Evolutionary conservation across 1,140 invertebrate species (phyloP), one percentile per base, ranked within the genome.

Genomic region (Eriocheir sinensis): DNA sequence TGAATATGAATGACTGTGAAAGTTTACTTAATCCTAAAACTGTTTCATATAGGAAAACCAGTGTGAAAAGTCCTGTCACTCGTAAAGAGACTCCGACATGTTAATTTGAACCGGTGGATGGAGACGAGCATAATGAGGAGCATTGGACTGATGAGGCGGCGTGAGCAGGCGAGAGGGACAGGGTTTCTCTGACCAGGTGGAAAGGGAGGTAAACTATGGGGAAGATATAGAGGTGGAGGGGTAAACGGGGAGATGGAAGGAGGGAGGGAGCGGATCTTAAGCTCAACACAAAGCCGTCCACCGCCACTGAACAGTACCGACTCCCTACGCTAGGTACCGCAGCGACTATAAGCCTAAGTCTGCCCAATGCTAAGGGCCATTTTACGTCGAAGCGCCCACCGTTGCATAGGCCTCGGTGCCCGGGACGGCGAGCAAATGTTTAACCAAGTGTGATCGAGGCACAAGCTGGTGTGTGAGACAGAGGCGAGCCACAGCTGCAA

Each of bases 401-500:
- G 60, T 72, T 12, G 60, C n/a, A 72, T 72, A 72, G 27, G 60
- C 60, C 60, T 12, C 27, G 21, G 60, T 72, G 27, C 6, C 12
- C 6, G 36, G 30, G 36, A 38, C 38, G n/a, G 38, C 21, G 86
- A 44, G 38, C 44, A 38, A 89, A 89, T 89, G 86, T 89, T 89
- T 89, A 89, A 38, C 86, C 36, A 41, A 41, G 86, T 89, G 86
- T 89, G 86, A 41, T 89, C 36, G 86, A 89, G 86, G 40, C 86
- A 89, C 86, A 89, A 41, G 86, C 12, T 41, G 40, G 86, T 44
- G 86, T 89, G 86, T 89, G 86, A 89, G 86, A 89, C 86, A 89
- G 86, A 89, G 86, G 86, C 86, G 36, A 21, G 36, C 86, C 86
- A 44, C 86, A 89, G 38, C 83, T 85, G 83, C 83, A 89, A 38